Evolutionary conservation across 2,113 vertebrate genomes (phyloP).

Genomic region (Potamarius usumacintae): DNA sequence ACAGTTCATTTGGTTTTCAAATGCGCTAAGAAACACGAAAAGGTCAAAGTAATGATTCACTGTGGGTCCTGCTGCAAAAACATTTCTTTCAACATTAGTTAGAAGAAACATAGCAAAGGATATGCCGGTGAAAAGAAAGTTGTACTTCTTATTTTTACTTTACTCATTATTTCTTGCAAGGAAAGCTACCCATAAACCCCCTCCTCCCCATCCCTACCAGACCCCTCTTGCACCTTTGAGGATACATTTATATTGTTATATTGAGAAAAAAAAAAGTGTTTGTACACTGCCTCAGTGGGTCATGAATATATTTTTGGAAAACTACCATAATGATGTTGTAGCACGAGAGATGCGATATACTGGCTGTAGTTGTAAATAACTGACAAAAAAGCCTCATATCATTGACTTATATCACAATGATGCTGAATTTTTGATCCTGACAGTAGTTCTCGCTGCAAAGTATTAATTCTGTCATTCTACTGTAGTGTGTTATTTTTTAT

Average conservation of each 20-base stretch:
- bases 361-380: neutral
- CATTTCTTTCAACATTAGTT: neutral
- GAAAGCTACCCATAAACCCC: neutral
- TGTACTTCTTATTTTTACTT: neutral
- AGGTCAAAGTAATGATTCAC: constrained; percentile 17
- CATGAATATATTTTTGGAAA: neutral
- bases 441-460: neutral
- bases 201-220: too few species aligned
- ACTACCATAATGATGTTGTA: neutral
- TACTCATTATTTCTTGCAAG: neutral
- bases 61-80: neutral
- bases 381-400: neutral
- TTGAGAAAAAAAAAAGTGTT: neutral
- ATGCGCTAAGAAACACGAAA: constrained; percentile 8
- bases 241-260: neutral
- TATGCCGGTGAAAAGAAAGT: neutral
- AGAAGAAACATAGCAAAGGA: neutral
- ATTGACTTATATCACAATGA: neutral
- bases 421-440: neutral
- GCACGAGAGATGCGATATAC: neutral
- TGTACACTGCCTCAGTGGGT: neutral
- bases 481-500: neutral
- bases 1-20: constrained; percentile 12
- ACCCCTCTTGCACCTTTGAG: neutral
- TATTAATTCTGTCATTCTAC: neutral